Conservation (phyloP, 2,797 vertebrate species). For the Sebastes variabilis region DNA sequence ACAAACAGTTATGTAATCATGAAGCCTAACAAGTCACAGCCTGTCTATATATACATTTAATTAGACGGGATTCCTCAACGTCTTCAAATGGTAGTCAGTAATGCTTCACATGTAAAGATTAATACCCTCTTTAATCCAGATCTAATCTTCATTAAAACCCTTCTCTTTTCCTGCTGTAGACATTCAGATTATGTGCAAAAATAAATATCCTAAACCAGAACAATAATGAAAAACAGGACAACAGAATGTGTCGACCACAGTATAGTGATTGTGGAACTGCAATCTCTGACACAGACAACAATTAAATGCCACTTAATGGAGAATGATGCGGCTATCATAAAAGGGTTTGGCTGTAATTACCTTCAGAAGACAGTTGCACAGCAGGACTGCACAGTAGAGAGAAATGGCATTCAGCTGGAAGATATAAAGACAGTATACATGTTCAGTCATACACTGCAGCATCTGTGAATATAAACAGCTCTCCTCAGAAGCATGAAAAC, state of each 20-base stretch:
- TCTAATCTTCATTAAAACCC: not conserved
- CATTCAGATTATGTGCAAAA: not conserved
- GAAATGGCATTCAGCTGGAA: slow-evolving; percentile 22
- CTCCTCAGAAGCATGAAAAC: slow-evolving; percentile 9
- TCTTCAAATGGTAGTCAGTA: not conserved
- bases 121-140: not conserved
- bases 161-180: not conserved
- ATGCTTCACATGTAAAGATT: not conserved
- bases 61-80: not conserved
- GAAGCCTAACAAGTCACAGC: not conserved
- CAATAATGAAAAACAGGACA: not conserved
- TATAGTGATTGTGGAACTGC: not conserved
- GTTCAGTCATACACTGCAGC: slow-evolving; percentile 26
- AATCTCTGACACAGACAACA: slow-evolving; percentile 6
- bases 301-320: slow-evolving; percentile 11
- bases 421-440: slow-evolving; percentile 21
- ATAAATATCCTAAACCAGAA: not conserved
- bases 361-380: slow-evolving; percentile 34
- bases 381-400: slow-evolving; percentile 8
- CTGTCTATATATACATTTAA: not conserved
- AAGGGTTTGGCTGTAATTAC: slow-evolving; percentile 35
- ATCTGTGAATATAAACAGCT: slow-evolving; percentile 42
- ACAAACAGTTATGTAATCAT: not conserved
- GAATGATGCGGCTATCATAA: slow-evolving; percentile 1
- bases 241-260: not conserved